Conservation (phyloP, 2,888 invertebrate species). For the Busseola fusca region DNA sequence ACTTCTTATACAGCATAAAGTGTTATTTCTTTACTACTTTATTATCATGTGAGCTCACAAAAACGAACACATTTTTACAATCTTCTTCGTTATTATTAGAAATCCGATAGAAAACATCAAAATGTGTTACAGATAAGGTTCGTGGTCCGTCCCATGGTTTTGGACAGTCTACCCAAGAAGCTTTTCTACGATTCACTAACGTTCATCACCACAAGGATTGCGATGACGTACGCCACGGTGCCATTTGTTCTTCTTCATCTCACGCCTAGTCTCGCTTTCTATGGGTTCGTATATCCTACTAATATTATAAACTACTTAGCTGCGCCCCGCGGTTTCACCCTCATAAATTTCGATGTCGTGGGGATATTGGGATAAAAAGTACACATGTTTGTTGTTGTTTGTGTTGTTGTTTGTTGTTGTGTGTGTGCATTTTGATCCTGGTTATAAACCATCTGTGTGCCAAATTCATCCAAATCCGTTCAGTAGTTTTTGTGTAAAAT, state of each 20-base stretch:
- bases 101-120: neutral
- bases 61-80: neutral
- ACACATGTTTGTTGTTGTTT: no score
- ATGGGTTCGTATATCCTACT: constrained; percentile 90
- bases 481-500: no score
- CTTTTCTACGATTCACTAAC: constrained; percentile 95
- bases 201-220: constrained; percentile 94
- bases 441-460: no score
- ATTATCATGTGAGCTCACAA: neutral
- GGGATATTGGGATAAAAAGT: no score
- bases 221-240: constrained; percentile 96
- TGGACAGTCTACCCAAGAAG: constrained; percentile 90
- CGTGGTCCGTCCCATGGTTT: constrained; percentile 94
- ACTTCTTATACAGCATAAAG: neutral
- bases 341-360: no score
- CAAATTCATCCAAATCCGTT: no score
- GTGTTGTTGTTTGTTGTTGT: no score
- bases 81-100: neutral
- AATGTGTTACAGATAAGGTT: constrained; percentile 91
- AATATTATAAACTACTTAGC: no score
- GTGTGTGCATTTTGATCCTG: no score
- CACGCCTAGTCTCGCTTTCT: constrained; percentile 92
- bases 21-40: neutral
- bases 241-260: constrained; percentile 97
- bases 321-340: no score